Conservation (phyloP, 2,888 invertebrate genomes). For the Parnassius apollo region DNA sequence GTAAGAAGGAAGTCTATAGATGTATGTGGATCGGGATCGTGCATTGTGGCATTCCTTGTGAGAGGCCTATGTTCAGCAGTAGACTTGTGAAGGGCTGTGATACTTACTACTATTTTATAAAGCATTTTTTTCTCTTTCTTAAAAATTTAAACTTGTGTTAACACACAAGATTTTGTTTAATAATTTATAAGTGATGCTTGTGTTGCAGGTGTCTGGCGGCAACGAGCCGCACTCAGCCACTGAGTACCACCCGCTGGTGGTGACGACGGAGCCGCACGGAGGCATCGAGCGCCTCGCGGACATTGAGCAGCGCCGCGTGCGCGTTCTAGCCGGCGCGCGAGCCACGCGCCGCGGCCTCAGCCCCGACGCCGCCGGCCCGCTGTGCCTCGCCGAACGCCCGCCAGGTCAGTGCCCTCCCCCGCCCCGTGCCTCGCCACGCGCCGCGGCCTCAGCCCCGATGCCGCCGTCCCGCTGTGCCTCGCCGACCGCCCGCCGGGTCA, state of each 20-base stretch:
- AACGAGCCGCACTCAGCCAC: slow-evolving; percentile 93
- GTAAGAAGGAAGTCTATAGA: too few species aligned
- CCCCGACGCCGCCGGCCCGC: slow-evolving; percentile 84
- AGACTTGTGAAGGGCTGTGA: too few species aligned
- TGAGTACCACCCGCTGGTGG: slow-evolving; percentile 93
- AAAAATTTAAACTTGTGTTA: too few species aligned
- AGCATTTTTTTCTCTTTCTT: too few species aligned
- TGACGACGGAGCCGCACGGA: slow-evolving; percentile 91
- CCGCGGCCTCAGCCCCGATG: slow-evolving; percentile 3
- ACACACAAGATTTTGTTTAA: too few species aligned
- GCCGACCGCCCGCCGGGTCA: slow-evolving; percentile 85
- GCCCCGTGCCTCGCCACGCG: slow-evolving; percentile 83
- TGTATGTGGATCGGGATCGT: too few species aligned
- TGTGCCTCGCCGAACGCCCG: slow-evolving; percentile 27
- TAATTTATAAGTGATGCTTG: neutral
- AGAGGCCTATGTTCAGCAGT: too few species aligned
- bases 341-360: slow-evolving; percentile 90
- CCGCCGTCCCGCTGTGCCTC: slow-evolving; percentile 82
- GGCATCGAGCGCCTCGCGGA: slow-evolving; percentile 91
- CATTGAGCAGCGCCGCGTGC: slow-evolving; percentile 75
- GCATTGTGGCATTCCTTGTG: too few species aligned
- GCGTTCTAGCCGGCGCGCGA: slow-evolving; percentile 90
- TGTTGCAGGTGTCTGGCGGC: slow-evolving; percentile 85
- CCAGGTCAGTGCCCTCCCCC: slow-evolving; percentile 12
- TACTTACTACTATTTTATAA: too few species aligned